Percentiles rank a stretch among this genome's conserved stretches.
Evolutionary conservation across 2,113 vertebrate genomes (phyloP).

Genomic region (Nothoprocta perdicaria): DNA sequence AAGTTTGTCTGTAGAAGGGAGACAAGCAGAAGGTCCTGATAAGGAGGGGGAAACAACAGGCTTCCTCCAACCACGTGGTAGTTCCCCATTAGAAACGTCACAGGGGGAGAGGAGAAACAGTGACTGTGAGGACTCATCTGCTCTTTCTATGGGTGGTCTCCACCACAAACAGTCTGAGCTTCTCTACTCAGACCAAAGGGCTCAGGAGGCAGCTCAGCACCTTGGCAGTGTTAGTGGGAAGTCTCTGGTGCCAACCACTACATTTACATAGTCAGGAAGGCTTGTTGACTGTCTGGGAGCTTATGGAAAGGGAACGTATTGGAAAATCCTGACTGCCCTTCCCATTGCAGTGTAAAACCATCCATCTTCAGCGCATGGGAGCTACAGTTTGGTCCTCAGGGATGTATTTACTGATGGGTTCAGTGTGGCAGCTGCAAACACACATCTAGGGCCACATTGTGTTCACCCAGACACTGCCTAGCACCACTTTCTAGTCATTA

Average conservation of each 20-base stretch:
- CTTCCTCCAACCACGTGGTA: not conserved
- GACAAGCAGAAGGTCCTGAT: not conserved
- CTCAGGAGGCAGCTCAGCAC: not conserved
- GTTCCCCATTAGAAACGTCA: not conserved
- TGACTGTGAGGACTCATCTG: not conserved
- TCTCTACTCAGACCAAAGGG: not conserved
- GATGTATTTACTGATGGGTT: not conserved
- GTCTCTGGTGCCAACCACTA: not conserved
- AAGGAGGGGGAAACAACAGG: not conserved
- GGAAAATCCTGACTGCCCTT: not conserved
- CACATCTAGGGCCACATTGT: rapidly evolving
- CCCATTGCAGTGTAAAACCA: not conserved
- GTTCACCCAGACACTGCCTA: not conserved
- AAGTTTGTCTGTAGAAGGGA: not conserved
- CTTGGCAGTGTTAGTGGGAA: not conserved
- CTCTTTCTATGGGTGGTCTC: not conserved
- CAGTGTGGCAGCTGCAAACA: not conserved
- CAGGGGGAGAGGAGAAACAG: not conserved
- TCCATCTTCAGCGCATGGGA: not conserved
- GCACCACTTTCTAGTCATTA: not conserved
- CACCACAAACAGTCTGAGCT: not conserved
- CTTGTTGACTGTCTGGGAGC: not conserved
- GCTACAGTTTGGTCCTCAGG: not conserved
- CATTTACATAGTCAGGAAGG: not conserved
- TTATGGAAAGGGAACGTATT: not conserved